Evolutionary conservation across 2,113 vertebrate species (phyloP), one percentile per base, ranked within the genome.

Genomic region (Nothocercus julius): DNA sequence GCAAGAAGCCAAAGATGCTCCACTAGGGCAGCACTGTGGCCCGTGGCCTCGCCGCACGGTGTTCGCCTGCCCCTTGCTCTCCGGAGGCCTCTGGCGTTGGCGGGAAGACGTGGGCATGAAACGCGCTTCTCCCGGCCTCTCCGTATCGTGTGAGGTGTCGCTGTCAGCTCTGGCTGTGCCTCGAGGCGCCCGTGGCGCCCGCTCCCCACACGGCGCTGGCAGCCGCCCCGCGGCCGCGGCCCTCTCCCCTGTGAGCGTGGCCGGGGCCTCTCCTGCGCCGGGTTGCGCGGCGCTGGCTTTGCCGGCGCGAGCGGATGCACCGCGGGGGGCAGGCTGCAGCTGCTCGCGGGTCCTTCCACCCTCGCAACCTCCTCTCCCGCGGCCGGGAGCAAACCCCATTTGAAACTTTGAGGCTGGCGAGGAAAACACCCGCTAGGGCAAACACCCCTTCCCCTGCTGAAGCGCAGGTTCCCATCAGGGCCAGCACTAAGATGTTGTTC

Each of bases 291-390:
- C 96, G 93, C 80, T 88, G 96, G 93, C 80, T 90, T 96, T 93
- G 96, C 90, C 95, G 94, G 94, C 95, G 95, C 94, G 96, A 96
- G 90, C 96, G 95, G 95, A 96, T 96, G 96, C 95, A 94, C 96
- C 74, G 86, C 92, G 90, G 88, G 90, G 94, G 94, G 96, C 92
- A 93, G 95, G 90, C 90, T 94, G 93, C 96, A 97, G 96, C 96
- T 96, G 94, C 86, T 96, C 90, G 0, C 81, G 93, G 92, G 92
- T 97, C 90, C 94, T 94, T 96, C 95, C 93, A 96, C 95, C 94
- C 95, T 97, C 92, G n/a, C 95, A 96, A 95, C 82, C 93, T 93
- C 69, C 90, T 93, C n/a, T 90, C 89, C 58, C 5, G 7, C 49
- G 66, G 80, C 82, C 36, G 88, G 56, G 82, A 90, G 85, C 44